Evolutionary conservation across 2,113 vertebrate genomes (phyloP).

Genomic region (Orientallactaga bullata): DNA sequence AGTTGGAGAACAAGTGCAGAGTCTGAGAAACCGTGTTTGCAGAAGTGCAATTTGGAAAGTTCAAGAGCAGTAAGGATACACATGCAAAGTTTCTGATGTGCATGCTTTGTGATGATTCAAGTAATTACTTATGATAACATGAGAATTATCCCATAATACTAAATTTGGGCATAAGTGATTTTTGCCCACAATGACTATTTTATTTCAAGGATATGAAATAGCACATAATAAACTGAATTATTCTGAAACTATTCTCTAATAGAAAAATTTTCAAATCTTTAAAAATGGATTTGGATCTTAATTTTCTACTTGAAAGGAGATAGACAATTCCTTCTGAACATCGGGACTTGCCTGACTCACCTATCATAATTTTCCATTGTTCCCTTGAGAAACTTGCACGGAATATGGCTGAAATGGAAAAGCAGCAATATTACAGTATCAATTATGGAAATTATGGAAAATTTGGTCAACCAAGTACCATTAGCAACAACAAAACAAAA

Average conservation of each 20-base stretch:
- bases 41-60: neutral
- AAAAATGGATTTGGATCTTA: slow-evolving; percentile 43
- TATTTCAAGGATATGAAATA: slow-evolving; percentile 55
- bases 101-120: slow-evolving; percentile 29
- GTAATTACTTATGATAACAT: slow-evolving; percentile 45
- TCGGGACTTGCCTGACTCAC: neutral
- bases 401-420: neutral
- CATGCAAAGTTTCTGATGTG: slow-evolving; percentile 26
- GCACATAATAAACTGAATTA: slow-evolving; percentile 40
- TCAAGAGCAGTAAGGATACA: slow-evolving; percentile 6
- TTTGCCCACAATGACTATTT: slow-evolving; percentile 60
- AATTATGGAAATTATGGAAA: neutral
- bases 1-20: neutral
- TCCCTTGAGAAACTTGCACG: neutral
- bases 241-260: slow-evolving; percentile 55
- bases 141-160: slow-evolving; percentile 33
- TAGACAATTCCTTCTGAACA: neutral
- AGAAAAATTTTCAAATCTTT: slow-evolving; percentile 51
- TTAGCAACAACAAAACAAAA: too few relatives aligned
- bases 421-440: slow-evolving; percentile 1
- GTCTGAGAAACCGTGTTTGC: neutral
- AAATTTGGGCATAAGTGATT: slow-evolving; percentile 37
- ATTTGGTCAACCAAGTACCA: neutral
- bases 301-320: slow-evolving; percentile 49
- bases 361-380: neutral